Evolutionary conservation across 1,140 invertebrate genomes (phyloP).

Genomic region (Caerostris darwini): DNA sequence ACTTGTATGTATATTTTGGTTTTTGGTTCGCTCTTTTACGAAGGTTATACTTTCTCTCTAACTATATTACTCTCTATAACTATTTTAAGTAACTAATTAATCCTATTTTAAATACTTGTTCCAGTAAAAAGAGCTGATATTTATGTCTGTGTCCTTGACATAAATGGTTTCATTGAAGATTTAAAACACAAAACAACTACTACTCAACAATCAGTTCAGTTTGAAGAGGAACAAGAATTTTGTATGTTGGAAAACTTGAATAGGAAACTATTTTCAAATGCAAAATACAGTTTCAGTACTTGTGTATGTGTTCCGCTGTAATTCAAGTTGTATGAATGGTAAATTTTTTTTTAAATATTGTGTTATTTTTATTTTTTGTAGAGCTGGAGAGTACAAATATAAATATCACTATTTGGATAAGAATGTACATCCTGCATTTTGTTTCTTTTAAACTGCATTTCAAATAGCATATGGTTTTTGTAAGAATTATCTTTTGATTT

Average conservation of each 20-base stretch:
- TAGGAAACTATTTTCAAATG: slow-evolving; percentile 56
- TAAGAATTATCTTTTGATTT: slow-evolving; percentile 71
- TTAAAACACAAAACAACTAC: slow-evolving; percentile 59
- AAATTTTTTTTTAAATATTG: slow-evolving; percentile 9
- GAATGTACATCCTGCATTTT: slow-evolving; percentile 72
- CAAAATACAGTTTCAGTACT: slow-evolving; percentile 59
- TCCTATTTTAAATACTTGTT: slow-evolving; percentile 50
- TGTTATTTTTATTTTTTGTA: slow-evolving; percentile 23
- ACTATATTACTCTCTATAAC: slow-evolving; percentile 46
- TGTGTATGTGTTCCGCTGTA: slow-evolving; percentile 62
- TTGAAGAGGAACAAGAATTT: slow-evolving; percentile 49
- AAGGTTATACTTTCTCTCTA: slow-evolving; percentile 47
- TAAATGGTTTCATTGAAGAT: background rate
- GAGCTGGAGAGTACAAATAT: slow-evolving; percentile 76
- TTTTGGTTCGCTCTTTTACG: slow-evolving; percentile 38
- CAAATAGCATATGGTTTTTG: slow-evolving; percentile 66
- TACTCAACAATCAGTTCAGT: slow-evolving; percentile 65
- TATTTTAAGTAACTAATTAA: slow-evolving; percentile 19
- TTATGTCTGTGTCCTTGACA: background rate
- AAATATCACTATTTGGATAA: slow-evolving; percentile 75
- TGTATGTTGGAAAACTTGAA: slow-evolving; percentile 18
- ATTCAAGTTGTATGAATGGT: slow-evolving; percentile 53
- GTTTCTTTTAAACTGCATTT: slow-evolving; percentile 56
- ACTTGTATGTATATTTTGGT: slow-evolving; percentile 70
- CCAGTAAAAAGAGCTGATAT: slow-evolving; percentile 15